These are phyloP conservation scores for Spheniscus humboldti DNA, from an alignment of 2,797 vertebrate genomes.

Conservation along the genomic window DNA sequence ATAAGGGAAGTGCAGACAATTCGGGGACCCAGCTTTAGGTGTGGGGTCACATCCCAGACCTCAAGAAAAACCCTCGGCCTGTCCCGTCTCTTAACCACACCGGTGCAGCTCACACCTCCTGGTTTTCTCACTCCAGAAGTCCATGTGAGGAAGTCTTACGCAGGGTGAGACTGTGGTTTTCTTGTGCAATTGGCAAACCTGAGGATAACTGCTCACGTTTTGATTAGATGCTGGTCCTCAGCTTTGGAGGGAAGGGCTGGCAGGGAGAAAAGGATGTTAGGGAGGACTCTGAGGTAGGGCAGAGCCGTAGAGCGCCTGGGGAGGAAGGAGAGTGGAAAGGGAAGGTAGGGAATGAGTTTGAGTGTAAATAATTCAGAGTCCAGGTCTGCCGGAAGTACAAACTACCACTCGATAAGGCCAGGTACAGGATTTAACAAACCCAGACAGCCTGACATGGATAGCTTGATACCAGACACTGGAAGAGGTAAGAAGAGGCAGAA, in stretches of 20 bases:
- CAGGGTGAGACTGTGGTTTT: neutral
- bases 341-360: neutral
- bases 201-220: neutral
- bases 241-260: neutral
- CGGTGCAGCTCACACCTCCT: neutral
- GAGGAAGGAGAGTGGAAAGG: neutral
- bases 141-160: fast-evolving
- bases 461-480: neutral
- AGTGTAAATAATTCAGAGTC: neutral
- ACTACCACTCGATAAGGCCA: neutral
- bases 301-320: neutral
- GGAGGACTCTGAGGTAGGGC: neutral
- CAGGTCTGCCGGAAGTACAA: neutral
- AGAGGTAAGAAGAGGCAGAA: neutral
- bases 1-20: neutral
- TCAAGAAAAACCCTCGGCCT: neutral
- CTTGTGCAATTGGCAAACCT: neutral
- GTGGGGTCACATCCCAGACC: neutral
- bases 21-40: neutral
- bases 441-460: neutral
- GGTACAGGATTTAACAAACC: neutral
- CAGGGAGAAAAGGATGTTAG: neutral
- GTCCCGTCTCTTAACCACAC: neutral
- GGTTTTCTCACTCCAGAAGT: neutral
- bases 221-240: neutral